phyloP scores from a whole-genome alignment of 92 coral and sea anemone species.

The Zoanthus sansibaricus region DNA sequence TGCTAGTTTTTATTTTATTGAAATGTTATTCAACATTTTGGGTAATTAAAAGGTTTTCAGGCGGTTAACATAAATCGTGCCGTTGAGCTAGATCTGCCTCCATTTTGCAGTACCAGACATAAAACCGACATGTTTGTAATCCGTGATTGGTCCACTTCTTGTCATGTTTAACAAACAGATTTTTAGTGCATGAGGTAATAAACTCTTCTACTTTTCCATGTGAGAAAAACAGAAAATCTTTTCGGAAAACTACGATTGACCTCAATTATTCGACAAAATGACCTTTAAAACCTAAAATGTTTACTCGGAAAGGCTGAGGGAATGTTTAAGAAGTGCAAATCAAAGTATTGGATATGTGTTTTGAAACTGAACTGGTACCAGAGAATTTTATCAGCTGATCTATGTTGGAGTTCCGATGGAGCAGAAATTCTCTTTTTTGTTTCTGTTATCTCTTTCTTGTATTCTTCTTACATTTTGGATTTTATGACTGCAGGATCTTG shows the following conservation, averaged over 20 bases:
- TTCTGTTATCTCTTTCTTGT: slow-evolving; percentile 19
- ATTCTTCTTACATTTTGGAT: slow-evolving; percentile 15
- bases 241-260: background rate
- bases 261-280: background rate
- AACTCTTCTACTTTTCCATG: background rate
- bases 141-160: slow-evolving; percentile 22
- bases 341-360: slow-evolving; percentile 28
- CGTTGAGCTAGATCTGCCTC: background rate
- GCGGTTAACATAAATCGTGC: background rate
- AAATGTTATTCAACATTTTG: no score
- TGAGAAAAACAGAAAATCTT: background rate
- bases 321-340: background rate
- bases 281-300: background rate
- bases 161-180: slow-evolving; percentile 16
- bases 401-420: slow-evolving; percentile 47
- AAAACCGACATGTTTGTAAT: background rate
- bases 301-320: background rate
- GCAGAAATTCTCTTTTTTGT: background rate
- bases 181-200: slow-evolving; percentile 36
- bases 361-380: slow-evolving; percentile 50
- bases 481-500: slow-evolving; percentile 2
- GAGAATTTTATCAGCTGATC: slow-evolving; percentile 43
- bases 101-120: slow-evolving; percentile 16
- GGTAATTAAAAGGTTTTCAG: no score
- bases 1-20: no score